Evolutionary conservation across 2,797 vertebrate genomes (phyloP).

Genomic region (Halcyon leucocephala): DNA sequence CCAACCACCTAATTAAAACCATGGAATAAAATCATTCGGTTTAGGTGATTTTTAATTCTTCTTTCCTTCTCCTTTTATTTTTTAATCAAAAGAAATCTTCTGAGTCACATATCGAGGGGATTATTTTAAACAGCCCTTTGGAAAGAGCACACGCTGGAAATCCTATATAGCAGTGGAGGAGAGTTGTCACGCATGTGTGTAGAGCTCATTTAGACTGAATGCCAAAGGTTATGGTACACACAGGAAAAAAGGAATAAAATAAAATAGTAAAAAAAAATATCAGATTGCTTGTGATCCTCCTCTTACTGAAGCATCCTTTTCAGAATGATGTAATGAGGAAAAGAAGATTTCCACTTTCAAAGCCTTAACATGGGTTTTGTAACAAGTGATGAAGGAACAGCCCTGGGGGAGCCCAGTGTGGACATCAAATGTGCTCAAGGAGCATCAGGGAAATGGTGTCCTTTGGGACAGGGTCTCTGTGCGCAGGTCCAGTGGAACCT

Average conservation of each 20-base stretch:
- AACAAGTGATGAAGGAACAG: background rate
- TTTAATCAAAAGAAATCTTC: constrained; percentile 2
- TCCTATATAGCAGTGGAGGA: background rate
- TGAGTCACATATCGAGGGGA: background rate
- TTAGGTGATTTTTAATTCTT: constrained; percentile 35
- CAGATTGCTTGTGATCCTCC: background rate
- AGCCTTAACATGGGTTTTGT: background rate
- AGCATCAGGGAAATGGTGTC: background rate
- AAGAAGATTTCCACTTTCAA: background rate
- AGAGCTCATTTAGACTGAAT: background rate
- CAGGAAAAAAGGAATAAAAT: background rate
- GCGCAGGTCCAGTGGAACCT: background rate
- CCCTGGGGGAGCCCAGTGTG: rapidly evolving
- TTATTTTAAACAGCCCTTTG: constrained; percentile 18
- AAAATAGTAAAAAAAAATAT: constrained; percentile 29
- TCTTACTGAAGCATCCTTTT: background rate
- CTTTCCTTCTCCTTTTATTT: constrained; percentile 5
- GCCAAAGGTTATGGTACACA: constrained; percentile 17
- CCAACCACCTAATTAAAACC: constrained; percentile 61
- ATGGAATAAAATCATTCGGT: constrained; percentile 7
- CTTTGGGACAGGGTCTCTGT: rapidly evolving
- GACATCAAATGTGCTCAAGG: background rate
- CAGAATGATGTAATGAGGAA: background rate
- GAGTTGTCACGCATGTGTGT: background rate
- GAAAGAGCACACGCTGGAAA: constrained; percentile 36